Evolutionary conservation across 2,797 vertebrate species (phyloP).

Genomic region (Mormyrus hasselquistii): DNA sequence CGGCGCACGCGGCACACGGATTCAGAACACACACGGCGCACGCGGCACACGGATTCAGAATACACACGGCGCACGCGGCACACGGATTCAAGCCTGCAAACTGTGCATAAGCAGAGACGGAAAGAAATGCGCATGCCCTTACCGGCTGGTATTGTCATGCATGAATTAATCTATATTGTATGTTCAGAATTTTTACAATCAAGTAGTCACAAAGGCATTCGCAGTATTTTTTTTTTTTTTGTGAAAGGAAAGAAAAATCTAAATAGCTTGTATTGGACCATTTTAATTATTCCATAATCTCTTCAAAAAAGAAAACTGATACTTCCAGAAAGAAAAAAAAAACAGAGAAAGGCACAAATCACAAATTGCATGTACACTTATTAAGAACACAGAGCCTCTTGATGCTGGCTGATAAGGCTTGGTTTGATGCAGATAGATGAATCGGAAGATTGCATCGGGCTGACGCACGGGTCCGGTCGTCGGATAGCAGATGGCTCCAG

Average conservation of each 20-base stretch:
- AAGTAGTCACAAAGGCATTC: not conserved
- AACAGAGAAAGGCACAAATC: not conserved
- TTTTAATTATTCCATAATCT: not conserved
- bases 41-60: too few relatives aligned
- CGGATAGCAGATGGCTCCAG: not conserved
- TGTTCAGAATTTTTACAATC: not conserved
- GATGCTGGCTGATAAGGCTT: not conserved
- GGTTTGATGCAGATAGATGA: constrained; percentile 4
- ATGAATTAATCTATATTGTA: not conserved
- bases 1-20: too few relatives aligned
- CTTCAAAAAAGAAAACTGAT: not conserved
- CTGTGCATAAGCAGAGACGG: not conserved
- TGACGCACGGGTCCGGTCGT: not conserved
- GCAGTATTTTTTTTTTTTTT: not conserved
- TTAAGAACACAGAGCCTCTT: not conserved
- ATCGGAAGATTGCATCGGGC: not conserved
- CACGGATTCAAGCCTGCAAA: not conserved
- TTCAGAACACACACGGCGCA: too few relatives aligned
- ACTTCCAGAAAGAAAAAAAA: not conserved
- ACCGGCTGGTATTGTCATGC: not conserved
- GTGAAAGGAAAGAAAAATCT: not conserved
- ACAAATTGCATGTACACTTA: not conserved
- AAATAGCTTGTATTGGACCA: not conserved
- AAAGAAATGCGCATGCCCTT: not conserved
- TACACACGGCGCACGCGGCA: not conserved